Conservation (phyloP, 1,140 invertebrate species). For the Macrobrachium rosenbergii region DNA sequence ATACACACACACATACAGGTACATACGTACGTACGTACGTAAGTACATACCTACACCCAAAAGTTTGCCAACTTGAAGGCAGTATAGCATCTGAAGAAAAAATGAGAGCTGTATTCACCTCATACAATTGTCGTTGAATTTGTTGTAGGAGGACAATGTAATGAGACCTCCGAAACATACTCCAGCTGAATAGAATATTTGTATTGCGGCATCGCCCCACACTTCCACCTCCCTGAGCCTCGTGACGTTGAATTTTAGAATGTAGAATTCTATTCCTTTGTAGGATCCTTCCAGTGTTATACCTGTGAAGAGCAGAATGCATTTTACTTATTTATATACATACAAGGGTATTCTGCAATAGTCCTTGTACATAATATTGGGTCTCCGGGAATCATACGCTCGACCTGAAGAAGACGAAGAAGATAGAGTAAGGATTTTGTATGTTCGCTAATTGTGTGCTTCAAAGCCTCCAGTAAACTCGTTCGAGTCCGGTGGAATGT, state of each 20-base stretch:
- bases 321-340: too few species aligned
- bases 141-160: conserved; percentile 66
- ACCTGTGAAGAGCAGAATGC: conserved; percentile 1
- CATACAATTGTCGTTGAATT: conserved; percentile 64
- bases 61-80: not conserved
- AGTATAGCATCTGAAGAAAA: not conserved
- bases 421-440: too few species aligned
- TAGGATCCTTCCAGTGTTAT: conserved; percentile 64
- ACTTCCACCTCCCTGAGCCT: conserved; percentile 63
- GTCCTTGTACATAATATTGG: too few species aligned
- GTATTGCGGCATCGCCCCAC: conserved; percentile 67
- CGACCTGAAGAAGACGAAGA: too few species aligned
- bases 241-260: conserved; percentile 65
- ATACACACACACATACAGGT: conserved; percentile 5
- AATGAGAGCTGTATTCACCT: conserved; percentile 35
- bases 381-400: too few species aligned
- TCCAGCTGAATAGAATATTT: conserved; percentile 66
- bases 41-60: not conserved
- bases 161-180: conserved; percentile 64
- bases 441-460: too few species aligned
- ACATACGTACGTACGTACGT: not conserved
- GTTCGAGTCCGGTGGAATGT: too few species aligned
- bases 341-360: too few species aligned
- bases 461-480: too few species aligned
- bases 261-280: conserved; percentile 65